These are phyloP conservation scores for Holotrichia oblita DNA, from an alignment of 1,140 invertebrate genomes.

Conservation along the genomic window DNA sequence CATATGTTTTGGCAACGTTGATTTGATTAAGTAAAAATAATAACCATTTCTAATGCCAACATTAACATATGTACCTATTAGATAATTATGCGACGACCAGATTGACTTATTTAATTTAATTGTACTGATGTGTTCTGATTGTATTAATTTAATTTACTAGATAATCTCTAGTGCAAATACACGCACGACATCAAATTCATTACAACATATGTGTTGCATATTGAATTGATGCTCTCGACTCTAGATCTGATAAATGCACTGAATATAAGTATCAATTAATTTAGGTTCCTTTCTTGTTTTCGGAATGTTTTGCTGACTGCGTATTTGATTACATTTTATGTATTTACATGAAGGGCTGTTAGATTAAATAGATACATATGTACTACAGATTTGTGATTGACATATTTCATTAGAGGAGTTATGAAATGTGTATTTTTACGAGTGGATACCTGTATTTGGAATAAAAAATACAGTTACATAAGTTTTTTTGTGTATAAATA, in stretches of 20 bases:
- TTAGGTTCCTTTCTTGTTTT: slow-evolving; percentile 16
- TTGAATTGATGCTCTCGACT: background rate
- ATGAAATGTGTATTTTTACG: too few species aligned
- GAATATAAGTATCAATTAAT: slow-evolving; percentile 30
- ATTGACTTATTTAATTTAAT: slow-evolving; percentile 37
- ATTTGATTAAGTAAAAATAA: slow-evolving; percentile 31
- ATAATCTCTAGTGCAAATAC: slow-evolving; percentile 27
- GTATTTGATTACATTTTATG: slow-evolving; percentile 20
- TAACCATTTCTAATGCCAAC: background rate
- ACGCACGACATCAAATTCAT: slow-evolving; percentile 21
- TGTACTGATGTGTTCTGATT: slow-evolving; percentile 33
- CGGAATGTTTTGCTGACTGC: background rate
- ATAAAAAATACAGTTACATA: too few species aligned
- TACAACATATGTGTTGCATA: slow-evolving; percentile 26
- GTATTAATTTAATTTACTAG: slow-evolving; percentile 36
- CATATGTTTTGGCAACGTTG: background rate
- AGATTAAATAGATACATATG: slow-evolving; percentile 13
- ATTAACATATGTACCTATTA: slow-evolving; percentile 25
- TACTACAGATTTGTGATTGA: slow-evolving; percentile 30
- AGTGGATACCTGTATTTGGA: too few species aligned
- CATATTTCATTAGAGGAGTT: background rate
- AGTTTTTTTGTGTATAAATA: too few species aligned
- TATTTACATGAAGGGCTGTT: slow-evolving; percentile 11
- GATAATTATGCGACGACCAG: slow-evolving; percentile 16
- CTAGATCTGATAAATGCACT: slow-evolving; percentile 19